Evolutionary conservation across 2,797 vertebrate species (phyloP), one percentile per base, ranked within the genome.

Genomic region (Falco columbarius): DNA sequence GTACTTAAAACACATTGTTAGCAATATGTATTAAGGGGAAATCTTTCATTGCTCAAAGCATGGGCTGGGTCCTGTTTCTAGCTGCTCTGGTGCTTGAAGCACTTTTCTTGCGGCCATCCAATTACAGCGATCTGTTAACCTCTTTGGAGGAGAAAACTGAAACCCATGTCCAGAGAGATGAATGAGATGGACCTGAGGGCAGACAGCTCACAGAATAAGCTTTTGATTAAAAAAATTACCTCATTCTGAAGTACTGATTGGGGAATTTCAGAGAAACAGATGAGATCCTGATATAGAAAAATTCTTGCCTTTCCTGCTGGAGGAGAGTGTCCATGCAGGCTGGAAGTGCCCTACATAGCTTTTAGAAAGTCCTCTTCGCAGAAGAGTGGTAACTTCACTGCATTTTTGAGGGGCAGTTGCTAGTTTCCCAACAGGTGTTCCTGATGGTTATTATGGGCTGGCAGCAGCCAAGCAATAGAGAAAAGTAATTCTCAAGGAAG

Each of bases 181-280:
- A 96, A 97, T 97, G 97, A 97, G 81, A 85, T 81, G 79, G 91
- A 96, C 94, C 81, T 72, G 61, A 86, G 89, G 86, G 93, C 93
- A 97, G 95, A 94, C 94, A 96, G 92, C 95, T 96, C 81, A 71
- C 86, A 1, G 1, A 96, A 97, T 91, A 92, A 93, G 84, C 86
- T 97, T 97, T 82, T 97, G 94, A 96, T 97, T 96, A 96, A 97
- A 96, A 93, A 93, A 93, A 96, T 96, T 97, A 95, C 93, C 20
- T 94, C 22, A 10, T 89, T 96, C 61, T 87, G 94, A 89, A 95
- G 79, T 94, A 85, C 74, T 77, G 93, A 86, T 91, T 75, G 65
- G 75, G 81, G 46, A 92, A 77, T 92, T 94, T 93, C 82, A 80
- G 55, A 86, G 81, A 71, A 97, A 76, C 54, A 55, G 67, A 89